A percentile compares a stretch with the other conserved stretches of the same genome.
Conservation (phyloP, 2,797 vertebrate genomes). For the Sebastes reedi region DNA sequence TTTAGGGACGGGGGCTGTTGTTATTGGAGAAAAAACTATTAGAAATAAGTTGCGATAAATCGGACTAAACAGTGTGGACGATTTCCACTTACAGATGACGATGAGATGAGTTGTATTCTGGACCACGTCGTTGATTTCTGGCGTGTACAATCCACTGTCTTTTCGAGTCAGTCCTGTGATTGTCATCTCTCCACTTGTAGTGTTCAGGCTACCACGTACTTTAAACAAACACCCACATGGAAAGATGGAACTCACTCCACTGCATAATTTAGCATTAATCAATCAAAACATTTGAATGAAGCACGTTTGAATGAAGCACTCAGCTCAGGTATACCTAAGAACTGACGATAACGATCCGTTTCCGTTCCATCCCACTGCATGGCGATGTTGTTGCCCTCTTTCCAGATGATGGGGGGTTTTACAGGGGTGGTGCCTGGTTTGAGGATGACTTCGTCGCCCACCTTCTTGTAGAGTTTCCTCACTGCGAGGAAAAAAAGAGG, state of each 20-base stretch:
- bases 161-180: background rate
- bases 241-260: rapidly evolving
- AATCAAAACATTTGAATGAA: background rate
- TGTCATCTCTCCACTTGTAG: slow-evolving; percentile 27
- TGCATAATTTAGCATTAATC: background rate
- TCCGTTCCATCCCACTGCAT: rapidly evolving
- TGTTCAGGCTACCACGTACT: slow-evolving; percentile 15
- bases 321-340: background rate
- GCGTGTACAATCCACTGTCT: background rate
- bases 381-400: rapidly evolving
- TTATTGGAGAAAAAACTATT: background rate
- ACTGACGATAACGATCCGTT: rapidly evolving
- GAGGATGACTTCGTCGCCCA: slow-evolving; percentile 33
- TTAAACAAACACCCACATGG: background rate
- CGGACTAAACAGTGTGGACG: too few species aligned
- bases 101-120: rapidly evolving
- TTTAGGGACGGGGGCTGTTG: slow-evolving; percentile 59
- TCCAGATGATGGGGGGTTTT: background rate
- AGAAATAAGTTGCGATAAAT: background rate
- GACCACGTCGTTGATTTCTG: rapidly evolving
- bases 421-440: rapidly evolving
- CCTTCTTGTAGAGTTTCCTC: rapidly evolving
- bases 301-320: background rate
- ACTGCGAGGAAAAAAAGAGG: background rate
- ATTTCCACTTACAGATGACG: slow-evolving; percentile 43